Evolutionary conservation across 2,113 vertebrate genomes (phyloP).

Genomic region (Cichladusa arquata): DNA sequence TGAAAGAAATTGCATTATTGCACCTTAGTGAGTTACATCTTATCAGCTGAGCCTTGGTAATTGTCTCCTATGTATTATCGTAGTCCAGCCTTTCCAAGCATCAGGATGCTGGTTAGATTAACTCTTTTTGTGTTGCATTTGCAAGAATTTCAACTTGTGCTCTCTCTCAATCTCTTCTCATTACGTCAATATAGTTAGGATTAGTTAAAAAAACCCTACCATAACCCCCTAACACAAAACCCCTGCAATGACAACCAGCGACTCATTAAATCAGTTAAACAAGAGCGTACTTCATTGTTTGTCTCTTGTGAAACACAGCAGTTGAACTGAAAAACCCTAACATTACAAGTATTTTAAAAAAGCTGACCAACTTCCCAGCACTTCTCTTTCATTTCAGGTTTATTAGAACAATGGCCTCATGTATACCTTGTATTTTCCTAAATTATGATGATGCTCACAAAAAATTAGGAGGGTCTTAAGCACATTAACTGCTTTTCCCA

Average conservation of each 20-base stretch:
- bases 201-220: neutral
- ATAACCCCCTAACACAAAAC: neutral
- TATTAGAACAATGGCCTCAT: neutral
- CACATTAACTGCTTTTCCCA: neutral
- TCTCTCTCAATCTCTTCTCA: neutral
- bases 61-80: constrained; percentile 7
- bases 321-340: neutral
- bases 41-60: constrained; percentile 43
- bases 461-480: neutral
- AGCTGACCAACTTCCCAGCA: neutral
- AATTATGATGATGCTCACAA: neutral
- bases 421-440: neutral
- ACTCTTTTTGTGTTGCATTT: neutral
- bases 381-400: neutral
- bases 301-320: neutral
- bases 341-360: neutral
- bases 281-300: neutral
- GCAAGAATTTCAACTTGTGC: neutral
- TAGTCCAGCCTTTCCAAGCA: neutral
- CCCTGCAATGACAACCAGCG: neutral
- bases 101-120: neutral
- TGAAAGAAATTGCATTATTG: constrained; percentile 33
- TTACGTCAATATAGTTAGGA: neutral
- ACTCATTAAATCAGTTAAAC: neutral
- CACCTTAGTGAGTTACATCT: neutral